Percentiles rank a stretch among this genome's conserved stretches.
These are phyloP conservation scores for Cervus canadensis DNA, from an alignment of 2,113 vertebrate species.

Conservation along the genomic window DNA sequence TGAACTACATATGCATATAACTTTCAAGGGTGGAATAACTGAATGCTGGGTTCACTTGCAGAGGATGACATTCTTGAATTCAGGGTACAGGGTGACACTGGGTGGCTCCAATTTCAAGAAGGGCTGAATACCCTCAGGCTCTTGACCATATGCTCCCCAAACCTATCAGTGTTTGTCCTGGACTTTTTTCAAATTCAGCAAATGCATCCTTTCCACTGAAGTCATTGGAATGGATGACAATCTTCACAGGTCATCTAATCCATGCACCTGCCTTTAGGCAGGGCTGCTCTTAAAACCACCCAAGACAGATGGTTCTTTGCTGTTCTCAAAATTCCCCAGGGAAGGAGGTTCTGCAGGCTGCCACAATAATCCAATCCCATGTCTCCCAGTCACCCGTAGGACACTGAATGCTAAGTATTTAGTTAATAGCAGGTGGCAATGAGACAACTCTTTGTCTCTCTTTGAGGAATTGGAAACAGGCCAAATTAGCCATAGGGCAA, in stretches of 20 bases:
- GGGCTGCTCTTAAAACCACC: conserved; percentile 51
- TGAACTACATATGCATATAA: neutral
- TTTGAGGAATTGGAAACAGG: conserved; percentile 45
- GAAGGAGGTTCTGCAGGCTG: conserved; percentile 29
- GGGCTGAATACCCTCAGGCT: neutral
- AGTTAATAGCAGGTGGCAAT: conserved; percentile 68
- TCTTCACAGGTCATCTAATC: conserved; percentile 66
- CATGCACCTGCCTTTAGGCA: conserved; percentile 59
- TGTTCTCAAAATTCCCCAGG: conserved; percentile 54
- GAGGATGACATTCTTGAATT: conserved; percentile 35
- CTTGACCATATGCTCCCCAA: conserved; percentile 48
- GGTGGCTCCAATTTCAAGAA: conserved; percentile 49
- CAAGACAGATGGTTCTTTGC: conserved; percentile 63
- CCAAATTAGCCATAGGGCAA: conserved; percentile 52
- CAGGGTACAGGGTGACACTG: neutral
- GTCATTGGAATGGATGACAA: conserved; percentile 34
- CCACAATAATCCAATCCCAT: conserved; percentile 20
- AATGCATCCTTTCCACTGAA: conserved; percentile 57
- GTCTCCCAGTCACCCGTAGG: conserved; percentile 15
- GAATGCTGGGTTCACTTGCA: neutral
- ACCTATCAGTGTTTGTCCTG: conserved; percentile 39
- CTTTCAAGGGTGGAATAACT: neutral
- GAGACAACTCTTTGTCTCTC: conserved; percentile 56
- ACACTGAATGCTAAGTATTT: conserved; percentile 64
- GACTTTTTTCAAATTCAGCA: conserved; percentile 53